Evolutionary conservation across 2,888 invertebrate genomes (phyloP).

Genomic region (Capitulum mitella): DNA sequence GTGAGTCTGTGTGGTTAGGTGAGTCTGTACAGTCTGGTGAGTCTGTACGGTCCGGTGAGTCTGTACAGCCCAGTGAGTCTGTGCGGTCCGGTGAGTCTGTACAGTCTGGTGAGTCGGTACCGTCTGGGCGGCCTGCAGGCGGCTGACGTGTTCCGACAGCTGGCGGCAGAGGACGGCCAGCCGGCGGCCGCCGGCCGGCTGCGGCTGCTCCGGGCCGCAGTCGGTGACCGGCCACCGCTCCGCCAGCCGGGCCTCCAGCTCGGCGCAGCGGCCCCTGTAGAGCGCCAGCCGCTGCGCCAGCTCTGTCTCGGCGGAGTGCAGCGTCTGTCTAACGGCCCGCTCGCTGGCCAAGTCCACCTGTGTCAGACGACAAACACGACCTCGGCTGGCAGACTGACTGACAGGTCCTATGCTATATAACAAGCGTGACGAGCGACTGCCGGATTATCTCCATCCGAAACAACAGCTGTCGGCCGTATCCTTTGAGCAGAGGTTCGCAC

Average conservation of each 20-base stretch:
- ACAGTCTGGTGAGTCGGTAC: background rate
- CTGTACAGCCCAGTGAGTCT: background rate
- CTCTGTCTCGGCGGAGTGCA: background rate
- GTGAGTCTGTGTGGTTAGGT: no score
- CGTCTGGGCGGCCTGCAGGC: conserved; percentile 3
- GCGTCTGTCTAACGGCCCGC: background rate
- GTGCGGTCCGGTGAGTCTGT: no score
- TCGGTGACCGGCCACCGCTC: background rate
- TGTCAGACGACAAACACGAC: no score
- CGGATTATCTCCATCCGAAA: no score
- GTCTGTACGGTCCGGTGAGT: no score
- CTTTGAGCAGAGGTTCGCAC: no score
- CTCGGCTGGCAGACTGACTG: no score
- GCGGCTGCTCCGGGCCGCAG: background rate
- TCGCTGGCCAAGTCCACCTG: conserved; percentile 4
- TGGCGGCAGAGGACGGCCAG: background rate
- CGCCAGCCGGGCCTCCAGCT: background rate
- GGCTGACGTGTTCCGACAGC: background rate
- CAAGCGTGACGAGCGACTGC: no score
- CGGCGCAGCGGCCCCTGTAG: background rate
- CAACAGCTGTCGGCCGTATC: no score
- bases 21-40: no score
- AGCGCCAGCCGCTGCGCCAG: background rate
- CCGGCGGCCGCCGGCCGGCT: background rate
- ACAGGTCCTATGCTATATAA: no score